A percentile compares a stretch with the other conserved stretches of the same genome.
These are phyloP conservation scores for Hoplostethus atlanticus DNA, from an alignment of 2,797 vertebrate species.

Conservation along the genomic window DNA sequence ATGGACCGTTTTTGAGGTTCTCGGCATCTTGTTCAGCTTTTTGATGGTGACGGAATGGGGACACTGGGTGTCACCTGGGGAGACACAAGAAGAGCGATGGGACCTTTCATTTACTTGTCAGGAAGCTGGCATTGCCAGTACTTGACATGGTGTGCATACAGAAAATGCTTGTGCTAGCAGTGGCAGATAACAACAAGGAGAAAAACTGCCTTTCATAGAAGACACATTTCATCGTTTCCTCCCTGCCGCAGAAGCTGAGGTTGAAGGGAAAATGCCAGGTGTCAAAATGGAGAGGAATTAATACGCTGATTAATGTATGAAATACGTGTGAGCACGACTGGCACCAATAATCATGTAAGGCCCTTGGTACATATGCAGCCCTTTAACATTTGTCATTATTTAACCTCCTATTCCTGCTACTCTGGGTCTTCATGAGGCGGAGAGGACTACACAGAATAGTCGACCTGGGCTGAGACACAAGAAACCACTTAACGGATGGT, in stretches of 20 bases:
- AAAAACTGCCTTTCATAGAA: conserved; percentile 61
- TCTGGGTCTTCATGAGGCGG: not conserved
- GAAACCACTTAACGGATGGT: conserved; percentile 53
- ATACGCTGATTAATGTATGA: not conserved
- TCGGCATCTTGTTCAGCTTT: conserved; percentile 77
- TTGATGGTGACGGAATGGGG: conserved; percentile 88
- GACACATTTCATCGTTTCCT: conserved; percentile 42
- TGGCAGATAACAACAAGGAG: conserved; percentile 65
- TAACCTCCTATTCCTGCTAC: not conserved
- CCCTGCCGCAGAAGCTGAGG: conserved; percentile 16
- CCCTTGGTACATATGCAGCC: not conserved
- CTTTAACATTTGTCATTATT: not conserved
- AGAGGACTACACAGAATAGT: conserved; percentile 16
- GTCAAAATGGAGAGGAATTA: conserved; percentile 7
- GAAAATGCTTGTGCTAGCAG: conserved; percentile 63
- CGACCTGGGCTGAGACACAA: conserved; percentile 45
- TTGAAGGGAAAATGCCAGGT: conserved; percentile 24
- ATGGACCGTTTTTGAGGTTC: conserved; percentile 85
- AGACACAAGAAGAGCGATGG: conserved; percentile 80
- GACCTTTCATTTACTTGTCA: conserved; percentile 85
- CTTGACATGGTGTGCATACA: conserved; percentile 75
- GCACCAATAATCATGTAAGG: conserved; percentile 9
- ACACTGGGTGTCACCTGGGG: conserved; percentile 84
- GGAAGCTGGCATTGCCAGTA: conserved; percentile 70
- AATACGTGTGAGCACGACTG: conserved; percentile 17